Percentiles rank a stretch among this genome's conserved stretches.
Conservation (phyloP, 2,113 vertebrate genomes). For the Panthera tigris region DNA sequence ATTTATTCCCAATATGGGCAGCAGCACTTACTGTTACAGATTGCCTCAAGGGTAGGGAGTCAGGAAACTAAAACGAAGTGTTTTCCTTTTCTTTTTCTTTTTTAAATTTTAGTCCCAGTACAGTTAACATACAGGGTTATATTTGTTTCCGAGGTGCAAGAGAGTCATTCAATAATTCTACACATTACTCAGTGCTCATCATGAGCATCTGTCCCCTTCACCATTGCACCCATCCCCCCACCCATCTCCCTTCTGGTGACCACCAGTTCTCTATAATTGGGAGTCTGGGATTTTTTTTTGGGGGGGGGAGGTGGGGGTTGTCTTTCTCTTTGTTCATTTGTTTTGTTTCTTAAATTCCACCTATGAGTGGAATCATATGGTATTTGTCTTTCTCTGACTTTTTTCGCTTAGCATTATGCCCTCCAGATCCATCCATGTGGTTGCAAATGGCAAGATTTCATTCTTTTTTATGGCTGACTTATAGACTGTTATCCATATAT, state of each 20-base stretch:
- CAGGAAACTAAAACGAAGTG: background rate
- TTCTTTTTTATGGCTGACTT: background rate
- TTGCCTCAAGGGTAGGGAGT: background rate
- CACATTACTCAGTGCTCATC: background rate
- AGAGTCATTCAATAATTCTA: background rate
- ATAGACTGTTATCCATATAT: background rate
- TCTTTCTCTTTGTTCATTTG: background rate
- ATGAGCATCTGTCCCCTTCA: background rate
- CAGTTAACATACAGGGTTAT: background rate
- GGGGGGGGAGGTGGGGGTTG: too few species aligned
- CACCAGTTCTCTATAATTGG: background rate
- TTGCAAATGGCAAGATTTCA: background rate
- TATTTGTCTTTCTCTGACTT: background rate
- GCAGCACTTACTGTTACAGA: background rate
- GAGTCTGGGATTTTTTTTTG: background rate
- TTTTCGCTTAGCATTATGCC: background rate
- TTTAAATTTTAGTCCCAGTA: background rate
- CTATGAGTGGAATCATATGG: background rate
- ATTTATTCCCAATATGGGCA: background rate
- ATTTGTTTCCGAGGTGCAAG: background rate
- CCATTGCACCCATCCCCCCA: background rate
- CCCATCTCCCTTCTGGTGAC: background rate
- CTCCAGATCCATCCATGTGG: background rate
- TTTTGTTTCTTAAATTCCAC: background rate
- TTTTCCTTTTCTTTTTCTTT: background rate